These are phyloP conservation scores for Nematostella vectensis DNA, from an alignment of 92 coral and sea anemone genomes.

Conservation along the genomic window DNA sequence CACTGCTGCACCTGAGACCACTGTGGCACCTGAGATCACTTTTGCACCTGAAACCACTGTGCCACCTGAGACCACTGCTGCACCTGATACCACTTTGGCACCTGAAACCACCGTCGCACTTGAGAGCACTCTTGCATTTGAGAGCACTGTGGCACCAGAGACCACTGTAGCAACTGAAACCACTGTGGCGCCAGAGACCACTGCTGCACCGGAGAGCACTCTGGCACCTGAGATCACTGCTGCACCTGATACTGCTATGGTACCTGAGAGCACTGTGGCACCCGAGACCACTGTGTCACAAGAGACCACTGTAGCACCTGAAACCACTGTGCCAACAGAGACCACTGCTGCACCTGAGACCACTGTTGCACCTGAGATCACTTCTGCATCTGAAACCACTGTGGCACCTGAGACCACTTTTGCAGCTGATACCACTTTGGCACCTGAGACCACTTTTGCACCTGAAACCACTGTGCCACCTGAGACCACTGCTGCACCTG, in stretches of 20 bases:
- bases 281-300: conserved; percentile 3
- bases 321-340: background rate
- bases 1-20: conserved; percentile 5
- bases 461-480: conserved; percentile 6
- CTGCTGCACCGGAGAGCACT: conserved; percentile 5
- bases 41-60: conserved; percentile 1
- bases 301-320: conserved; percentile 6
- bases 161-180: conserved; percentile 8
- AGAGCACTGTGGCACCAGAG: background rate
- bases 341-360: conserved; percentile 8
- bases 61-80: conserved; percentile 10
- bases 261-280: background rate
- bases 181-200: conserved; percentile 5
- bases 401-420: conserved; percentile 4
- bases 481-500: conserved; percentile 3
- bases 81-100: conserved; percentile 5
- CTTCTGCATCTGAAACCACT: conserved; percentile 3
- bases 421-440: conserved; percentile 4
- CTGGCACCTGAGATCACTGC: background rate
- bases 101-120: conserved; percentile 1
- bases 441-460: background rate
- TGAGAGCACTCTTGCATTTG: conserved; percentile 2
- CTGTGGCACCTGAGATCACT: background rate
- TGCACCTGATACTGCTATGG: background rate
- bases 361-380: background rate